These are phyloP conservation scores for Zenarchopterus dispar DNA, from an alignment of 2,797 vertebrate species.

Conservation along the genomic window DNA sequence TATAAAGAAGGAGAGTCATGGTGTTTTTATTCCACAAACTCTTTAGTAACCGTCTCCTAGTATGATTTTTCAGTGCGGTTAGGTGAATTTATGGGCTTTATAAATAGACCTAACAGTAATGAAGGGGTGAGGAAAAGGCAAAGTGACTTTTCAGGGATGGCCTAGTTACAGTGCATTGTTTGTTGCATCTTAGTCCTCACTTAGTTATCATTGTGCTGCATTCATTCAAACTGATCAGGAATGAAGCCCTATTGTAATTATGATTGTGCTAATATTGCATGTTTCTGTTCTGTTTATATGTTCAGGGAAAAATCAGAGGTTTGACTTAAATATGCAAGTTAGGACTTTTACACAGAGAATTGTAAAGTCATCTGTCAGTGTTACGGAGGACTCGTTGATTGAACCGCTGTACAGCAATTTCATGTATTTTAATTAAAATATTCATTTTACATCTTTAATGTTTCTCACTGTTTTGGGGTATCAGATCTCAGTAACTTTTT, in stretches of 20 bases:
- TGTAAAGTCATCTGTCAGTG: conserved; percentile 25
- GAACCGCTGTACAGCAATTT: conserved; percentile 27
- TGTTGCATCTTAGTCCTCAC: conserved; percentile 43
- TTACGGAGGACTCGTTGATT: conserved; percentile 31
- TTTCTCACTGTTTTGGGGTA: background rate
- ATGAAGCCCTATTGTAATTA: conserved; percentile 44
- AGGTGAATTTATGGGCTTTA: conserved; percentile 76
- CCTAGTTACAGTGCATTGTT: conserved; percentile 66
- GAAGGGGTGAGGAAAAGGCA: conserved; percentile 77
- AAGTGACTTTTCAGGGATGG: conserved; percentile 62
- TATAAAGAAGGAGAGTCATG: conserved; percentile 25
- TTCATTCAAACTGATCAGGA: conserved; percentile 37
- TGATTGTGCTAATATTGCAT: conserved; percentile 35
- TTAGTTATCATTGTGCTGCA: conserved; percentile 38
- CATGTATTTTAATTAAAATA: conserved; percentile 6
- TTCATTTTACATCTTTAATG: background rate
- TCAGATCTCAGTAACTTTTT: background rate
- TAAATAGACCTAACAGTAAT: conserved; percentile 84
- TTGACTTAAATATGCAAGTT: conserved; percentile 36
- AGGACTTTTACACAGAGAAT: conserved; percentile 48
- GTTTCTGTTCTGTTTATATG: conserved; percentile 52
- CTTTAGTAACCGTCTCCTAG: conserved; percentile 60
- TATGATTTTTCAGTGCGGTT: conserved; percentile 58
- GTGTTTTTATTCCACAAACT: conserved; percentile 60
- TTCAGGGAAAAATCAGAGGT: conserved; percentile 30